phyloP scores from a whole-genome alignment of 1,140 invertebrate genomes.

The Drosophila nigrodunni region DNA sequence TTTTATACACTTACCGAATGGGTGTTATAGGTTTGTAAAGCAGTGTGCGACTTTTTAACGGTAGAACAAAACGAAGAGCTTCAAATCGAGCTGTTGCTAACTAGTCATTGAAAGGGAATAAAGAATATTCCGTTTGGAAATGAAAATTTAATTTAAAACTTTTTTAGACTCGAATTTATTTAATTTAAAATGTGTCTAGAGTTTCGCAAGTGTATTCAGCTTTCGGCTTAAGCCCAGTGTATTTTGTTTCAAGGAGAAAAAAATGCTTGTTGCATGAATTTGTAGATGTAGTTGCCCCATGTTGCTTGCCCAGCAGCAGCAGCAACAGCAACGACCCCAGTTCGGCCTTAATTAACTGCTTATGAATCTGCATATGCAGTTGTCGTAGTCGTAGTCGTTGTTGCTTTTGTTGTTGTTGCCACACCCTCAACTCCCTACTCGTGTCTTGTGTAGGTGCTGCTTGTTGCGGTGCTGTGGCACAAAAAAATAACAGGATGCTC shows the following conservation, averaged over 20 bases:
- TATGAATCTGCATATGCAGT: conserved; percentile 80
- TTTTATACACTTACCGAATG: not conserved
- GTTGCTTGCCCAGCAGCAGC: conserved; percentile 11
- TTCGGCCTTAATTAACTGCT: conserved; percentile 79
- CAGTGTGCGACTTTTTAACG: too few relatives aligned
- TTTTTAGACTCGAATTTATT: too few relatives aligned
- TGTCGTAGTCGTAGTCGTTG: conserved; percentile 11
- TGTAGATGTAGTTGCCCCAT: conserved; percentile 53
- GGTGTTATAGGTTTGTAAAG: too few relatives aligned
- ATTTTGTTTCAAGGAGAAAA: too few relatives aligned
- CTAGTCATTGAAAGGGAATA: too few relatives aligned
- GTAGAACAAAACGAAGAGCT: too few relatives aligned
- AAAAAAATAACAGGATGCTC: conserved; percentile 72
- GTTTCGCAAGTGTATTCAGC: too few relatives aligned
- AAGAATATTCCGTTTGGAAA: too few relatives aligned
- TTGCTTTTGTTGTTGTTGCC: conserved; percentile 1
- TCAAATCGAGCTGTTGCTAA: too few relatives aligned
- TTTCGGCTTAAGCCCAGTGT: too few relatives aligned
- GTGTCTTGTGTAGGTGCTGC: conserved; percentile 66
- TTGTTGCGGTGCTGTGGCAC: conserved; percentile 49
- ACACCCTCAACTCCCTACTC: conserved; percentile 12
- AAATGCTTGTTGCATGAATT: conserved; percentile 52
- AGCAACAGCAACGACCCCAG: conserved; percentile 32
- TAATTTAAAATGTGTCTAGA: too few relatives aligned
- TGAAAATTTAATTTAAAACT: too few relatives aligned